These are phyloP conservation scores for Lucifuga dentata DNA, from an alignment of 2,113 vertebrate species.

Conservation along the genomic window DNA sequence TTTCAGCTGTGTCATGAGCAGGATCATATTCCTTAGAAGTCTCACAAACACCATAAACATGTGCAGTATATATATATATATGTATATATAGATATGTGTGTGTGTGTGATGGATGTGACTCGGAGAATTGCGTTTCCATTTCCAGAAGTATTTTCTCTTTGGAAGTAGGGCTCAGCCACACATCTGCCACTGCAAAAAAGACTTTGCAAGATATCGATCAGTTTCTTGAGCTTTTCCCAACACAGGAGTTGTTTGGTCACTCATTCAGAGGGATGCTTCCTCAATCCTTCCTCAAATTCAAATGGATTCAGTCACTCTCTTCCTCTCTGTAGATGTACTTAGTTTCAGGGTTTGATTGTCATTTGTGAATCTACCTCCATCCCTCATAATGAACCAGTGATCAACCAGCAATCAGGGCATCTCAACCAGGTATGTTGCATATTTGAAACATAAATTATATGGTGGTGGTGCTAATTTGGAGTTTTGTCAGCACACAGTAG, in stretches of 20 bases:
- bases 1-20: background rate
- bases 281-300: background rate
- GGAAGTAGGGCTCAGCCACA: constrained; percentile 1
- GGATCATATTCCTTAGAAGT: background rate
- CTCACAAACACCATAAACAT: background rate
- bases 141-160: background rate
- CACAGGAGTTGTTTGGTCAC: background rate
- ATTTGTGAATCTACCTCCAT: background rate
- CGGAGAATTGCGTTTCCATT: background rate
- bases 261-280: constrained; percentile 3
- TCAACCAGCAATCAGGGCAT: too few species aligned
- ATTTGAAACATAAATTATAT: too few species aligned
- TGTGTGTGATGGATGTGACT: too few species aligned
- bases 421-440: too few species aligned
- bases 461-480: too few species aligned
- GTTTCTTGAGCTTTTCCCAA: constrained; percentile 12
- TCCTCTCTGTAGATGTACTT: background rate
- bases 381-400: too few species aligned
- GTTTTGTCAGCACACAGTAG: too few species aligned
- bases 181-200: background rate
- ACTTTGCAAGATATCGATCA: constrained; percentile 10
- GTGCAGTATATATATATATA: background rate
- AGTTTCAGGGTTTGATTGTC: constrained; percentile 18
- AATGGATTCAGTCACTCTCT: constrained; percentile 7
- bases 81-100: too few species aligned